Conservation (phyloP, 2,113 vertebrate genomes). For the Rhinolophus sinicus region DNA sequence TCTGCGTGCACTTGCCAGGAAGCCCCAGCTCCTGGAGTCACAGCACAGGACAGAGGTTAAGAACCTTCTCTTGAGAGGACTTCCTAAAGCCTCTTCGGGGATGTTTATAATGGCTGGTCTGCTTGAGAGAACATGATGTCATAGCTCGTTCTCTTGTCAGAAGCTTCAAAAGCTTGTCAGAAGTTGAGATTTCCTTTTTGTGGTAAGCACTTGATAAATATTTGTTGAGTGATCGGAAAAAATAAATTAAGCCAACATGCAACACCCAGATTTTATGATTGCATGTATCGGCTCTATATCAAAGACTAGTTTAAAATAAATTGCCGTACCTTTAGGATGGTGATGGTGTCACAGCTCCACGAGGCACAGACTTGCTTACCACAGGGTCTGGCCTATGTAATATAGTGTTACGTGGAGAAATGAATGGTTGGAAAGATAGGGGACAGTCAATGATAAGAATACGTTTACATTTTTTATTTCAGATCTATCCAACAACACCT, state of each 20-base stretch:
- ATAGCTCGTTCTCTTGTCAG: neutral
- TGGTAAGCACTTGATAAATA: constrained; percentile 47
- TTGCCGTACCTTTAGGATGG: neutral
- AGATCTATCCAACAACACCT: neutral
- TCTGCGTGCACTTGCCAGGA: neutral
- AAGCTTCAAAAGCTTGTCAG: neutral
- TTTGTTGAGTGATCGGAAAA: constrained; percentile 44
- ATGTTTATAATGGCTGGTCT: constrained; percentile 54
- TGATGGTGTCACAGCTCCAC: too few relatives aligned
- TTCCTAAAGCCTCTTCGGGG: constrained; percentile 15
- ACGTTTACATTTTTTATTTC: neutral
- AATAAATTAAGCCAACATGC: neutral
- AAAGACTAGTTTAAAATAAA: neutral
- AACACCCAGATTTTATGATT: neutral
- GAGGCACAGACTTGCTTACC: neutral
- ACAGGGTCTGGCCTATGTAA: neutral
- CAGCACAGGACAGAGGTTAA: neutral
- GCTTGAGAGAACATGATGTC: constrained; percentile 42
- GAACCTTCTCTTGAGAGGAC: neutral
- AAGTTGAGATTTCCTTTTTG: constrained; percentile 55
- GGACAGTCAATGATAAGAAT: neutral
- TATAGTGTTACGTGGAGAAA: neutral
- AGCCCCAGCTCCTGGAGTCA: neutral
- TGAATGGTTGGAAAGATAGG: neutral
- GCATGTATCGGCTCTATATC: neutral